Percentiles rank a stretch among this genome's conserved stretches.
Evolutionary conservation across 2,797 vertebrate species (phyloP).

Genomic region (Artibeus jamaicensis): DNA sequence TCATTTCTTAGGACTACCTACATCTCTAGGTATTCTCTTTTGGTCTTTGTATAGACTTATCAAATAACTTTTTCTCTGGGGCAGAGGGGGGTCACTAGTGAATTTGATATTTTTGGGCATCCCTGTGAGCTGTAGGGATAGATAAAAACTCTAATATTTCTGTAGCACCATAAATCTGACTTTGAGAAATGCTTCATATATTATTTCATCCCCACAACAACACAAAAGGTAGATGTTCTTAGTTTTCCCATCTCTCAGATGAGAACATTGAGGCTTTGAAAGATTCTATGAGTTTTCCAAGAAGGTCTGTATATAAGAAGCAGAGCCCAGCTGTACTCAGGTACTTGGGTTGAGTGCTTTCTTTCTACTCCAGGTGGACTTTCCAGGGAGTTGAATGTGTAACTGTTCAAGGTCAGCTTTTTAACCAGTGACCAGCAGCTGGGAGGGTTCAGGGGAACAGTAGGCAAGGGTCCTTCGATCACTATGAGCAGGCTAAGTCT

Average conservation of each 20-base stretch:
- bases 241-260: neutral
- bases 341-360: neutral
- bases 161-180: neutral
- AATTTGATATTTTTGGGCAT: neutral
- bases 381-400: neutral
- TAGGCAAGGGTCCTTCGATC: neutral
- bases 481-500: neutral
- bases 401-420: neutral
- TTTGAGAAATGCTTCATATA: neutral
- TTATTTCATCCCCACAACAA: neutral
- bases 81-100: neutral
- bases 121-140: neutral
- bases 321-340: neutral
- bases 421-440: neutral
- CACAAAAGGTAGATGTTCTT: neutral
- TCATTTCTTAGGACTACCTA: neutral
- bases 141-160: neutral
- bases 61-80: constrained; percentile 10
- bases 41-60: neutral
- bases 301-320: neutral
- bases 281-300: neutral
- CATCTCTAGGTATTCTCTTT: constrained; percentile 9
- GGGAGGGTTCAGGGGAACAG: neutral
- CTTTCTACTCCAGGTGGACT: neutral
- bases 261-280: neutral